Conservation (phyloP, 2,113 vertebrate species). For the Cyanistes caeruleus region DNA sequence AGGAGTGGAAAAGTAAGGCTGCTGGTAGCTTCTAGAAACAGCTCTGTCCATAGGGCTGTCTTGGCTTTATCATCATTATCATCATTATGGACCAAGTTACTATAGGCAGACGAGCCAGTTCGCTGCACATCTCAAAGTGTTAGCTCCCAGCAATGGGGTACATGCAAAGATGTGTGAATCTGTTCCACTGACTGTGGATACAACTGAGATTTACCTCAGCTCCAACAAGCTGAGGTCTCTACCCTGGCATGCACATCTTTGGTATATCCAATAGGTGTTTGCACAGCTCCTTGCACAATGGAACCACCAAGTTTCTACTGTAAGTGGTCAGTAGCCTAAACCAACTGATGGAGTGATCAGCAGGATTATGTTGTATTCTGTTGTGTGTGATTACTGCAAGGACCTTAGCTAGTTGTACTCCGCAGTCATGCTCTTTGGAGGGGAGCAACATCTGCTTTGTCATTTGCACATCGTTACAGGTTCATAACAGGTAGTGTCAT, state of each 20-base stretch:
- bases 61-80: neutral
- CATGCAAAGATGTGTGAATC: neutral
- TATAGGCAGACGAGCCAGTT: neutral
- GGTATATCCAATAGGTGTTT: neutral
- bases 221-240: neutral
- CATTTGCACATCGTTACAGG: neutral
- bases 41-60: neutral
- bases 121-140: neutral
- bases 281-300: neutral
- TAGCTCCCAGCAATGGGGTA: neutral
- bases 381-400: neutral
- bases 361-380: neutral
- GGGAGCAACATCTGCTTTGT: neutral
- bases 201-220: neutral
- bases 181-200: neutral
- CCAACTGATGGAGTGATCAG: neutral
- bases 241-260: neutral
- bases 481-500: neutral
- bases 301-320: neutral
- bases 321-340: neutral
- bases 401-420: neutral
- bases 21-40: neutral
- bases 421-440: neutral
- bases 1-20: neutral
- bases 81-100: neutral